phyloP scores from a whole-genome alignment of 2,797 vertebrate species.

The Alfaro cultratus region DNA sequence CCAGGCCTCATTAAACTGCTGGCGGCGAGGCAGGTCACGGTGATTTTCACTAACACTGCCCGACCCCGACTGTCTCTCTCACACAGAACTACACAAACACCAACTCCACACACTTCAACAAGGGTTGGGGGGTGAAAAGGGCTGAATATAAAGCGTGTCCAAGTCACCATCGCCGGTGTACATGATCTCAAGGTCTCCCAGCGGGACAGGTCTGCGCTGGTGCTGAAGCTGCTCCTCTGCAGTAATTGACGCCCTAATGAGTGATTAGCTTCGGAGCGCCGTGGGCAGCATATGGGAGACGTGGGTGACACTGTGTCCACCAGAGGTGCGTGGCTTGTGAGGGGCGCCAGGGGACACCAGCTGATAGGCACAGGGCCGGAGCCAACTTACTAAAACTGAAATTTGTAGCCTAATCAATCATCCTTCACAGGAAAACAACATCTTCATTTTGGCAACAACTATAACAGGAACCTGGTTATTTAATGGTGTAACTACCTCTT shows the following conservation, averaged over 20 bases:
- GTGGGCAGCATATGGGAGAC: slow-evolving; percentile 83
- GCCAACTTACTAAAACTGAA: slow-evolving; percentile 38
- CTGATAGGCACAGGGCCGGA: slow-evolving; percentile 71
- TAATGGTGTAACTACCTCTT: neutral
- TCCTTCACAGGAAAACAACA: neutral
- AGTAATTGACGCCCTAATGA: slow-evolving; percentile 75
- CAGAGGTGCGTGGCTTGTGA: slow-evolving; percentile 56
- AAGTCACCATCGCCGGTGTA: slow-evolving; percentile 14
- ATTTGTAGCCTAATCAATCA: slow-evolving; percentile 44
- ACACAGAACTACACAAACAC: slow-evolving; percentile 22
- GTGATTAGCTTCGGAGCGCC: slow-evolving; percentile 70
- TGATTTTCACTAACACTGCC: slow-evolving; percentile 79
- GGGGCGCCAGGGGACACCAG: slow-evolving; percentile 83
- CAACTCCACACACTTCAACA: neutral
- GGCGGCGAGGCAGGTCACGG: slow-evolving; percentile 81
- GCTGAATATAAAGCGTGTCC: slow-evolving; percentile 41
- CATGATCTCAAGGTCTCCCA: slow-evolving; percentile 31
- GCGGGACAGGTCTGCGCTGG: slow-evolving; percentile 26
- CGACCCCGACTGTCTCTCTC: slow-evolving; percentile 61
- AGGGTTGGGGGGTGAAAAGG: neutral
- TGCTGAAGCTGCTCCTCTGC: slow-evolving; percentile 25
- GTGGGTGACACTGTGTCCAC: slow-evolving; percentile 56
- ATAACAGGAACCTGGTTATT: neutral
- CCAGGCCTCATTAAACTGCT: slow-evolving; percentile 84
- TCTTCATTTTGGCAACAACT: neutral